Conservation (phyloP, 2,888 invertebrate genomes). For the Thymelicus lineola region DNA sequence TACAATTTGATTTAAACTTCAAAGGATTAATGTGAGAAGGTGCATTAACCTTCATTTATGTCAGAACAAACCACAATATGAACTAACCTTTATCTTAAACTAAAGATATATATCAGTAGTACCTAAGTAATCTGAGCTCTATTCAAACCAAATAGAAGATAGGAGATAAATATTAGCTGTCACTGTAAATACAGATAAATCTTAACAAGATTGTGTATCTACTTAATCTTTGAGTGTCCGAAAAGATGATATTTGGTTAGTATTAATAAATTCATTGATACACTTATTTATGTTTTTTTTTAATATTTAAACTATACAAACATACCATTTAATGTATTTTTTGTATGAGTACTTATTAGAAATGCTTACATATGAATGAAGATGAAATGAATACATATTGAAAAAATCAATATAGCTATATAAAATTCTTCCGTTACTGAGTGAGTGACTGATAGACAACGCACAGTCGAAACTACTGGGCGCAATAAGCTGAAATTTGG, state of each 20-base stretch:
- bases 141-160: slow-evolving; percentile 35
- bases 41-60: slow-evolving; percentile 22
- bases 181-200: slow-evolving; percentile 39
- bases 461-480: too few relatives aligned
- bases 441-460: too few relatives aligned
- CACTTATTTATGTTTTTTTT: background rate
- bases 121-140: slow-evolving; percentile 2
- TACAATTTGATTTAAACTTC: background rate
- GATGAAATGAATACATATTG: too few relatives aligned
- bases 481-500: too few relatives aligned
- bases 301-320: background rate
- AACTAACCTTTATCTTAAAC: slow-evolving; percentile 21
- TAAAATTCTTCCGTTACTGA: too few relatives aligned
- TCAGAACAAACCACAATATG: slow-evolving; percentile 22
- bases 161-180: slow-evolving; percentile 35
- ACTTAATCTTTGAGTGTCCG: slow-evolving; percentile 18
- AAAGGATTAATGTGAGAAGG: background rate
- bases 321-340: too few relatives aligned
- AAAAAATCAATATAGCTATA: too few relatives aligned
- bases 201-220: slow-evolving; percentile 34
- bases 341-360: too few relatives aligned
- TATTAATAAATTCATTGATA: background rate
- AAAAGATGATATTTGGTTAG: slow-evolving; percentile 10
- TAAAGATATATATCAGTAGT: slow-evolving; percentile 17
- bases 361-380: too few relatives aligned